phyloP scores from a whole-genome alignment of 1,140 invertebrate species.

The Brachionus asplanchnoidis region DNA sequence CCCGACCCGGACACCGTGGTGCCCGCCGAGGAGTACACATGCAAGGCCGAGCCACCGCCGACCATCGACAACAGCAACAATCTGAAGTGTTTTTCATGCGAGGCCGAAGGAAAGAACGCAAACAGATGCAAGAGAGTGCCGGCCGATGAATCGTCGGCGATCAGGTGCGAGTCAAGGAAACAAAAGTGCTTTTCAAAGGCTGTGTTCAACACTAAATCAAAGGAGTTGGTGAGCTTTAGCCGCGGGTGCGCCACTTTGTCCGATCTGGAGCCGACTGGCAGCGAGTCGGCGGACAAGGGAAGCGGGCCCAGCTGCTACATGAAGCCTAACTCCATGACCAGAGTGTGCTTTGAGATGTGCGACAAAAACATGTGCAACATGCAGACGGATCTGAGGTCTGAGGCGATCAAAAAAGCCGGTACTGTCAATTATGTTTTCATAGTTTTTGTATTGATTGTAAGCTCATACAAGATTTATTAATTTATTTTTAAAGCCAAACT shows the following conservation, averaged over 20 bases:
- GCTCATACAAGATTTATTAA: constrained; percentile 36
- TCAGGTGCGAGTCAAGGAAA: background rate
- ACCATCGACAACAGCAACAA: background rate
- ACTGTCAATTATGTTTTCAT: constrained; percentile 26
- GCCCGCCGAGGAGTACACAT: constrained; percentile 16
- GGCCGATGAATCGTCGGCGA: background rate
- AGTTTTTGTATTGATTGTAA: constrained; percentile 32
- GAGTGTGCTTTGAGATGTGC: background rate
- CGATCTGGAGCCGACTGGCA: background rate
- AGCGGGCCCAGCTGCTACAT: background rate
- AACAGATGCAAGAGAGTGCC: constrained; percentile 18
- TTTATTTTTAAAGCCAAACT: constrained; percentile 20
- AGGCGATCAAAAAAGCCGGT: constrained; percentile 29
- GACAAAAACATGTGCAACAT: constrained; percentile 29
- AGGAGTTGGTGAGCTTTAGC: constrained; percentile 5
- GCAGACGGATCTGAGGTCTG: constrained; percentile 20
- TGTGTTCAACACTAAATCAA: constrained; percentile 8
- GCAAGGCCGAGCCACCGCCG: background rate
- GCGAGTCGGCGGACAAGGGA: background rate
- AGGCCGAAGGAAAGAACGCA: background rate
- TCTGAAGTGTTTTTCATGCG: constrained; percentile 36
- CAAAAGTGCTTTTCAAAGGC: constrained; percentile 40
- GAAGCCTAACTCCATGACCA: background rate
- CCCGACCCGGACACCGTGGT: constrained; percentile 17
- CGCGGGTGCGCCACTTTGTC: constrained; percentile 7